Evolutionary conservation across 2,888 invertebrate genomes (phyloP).

Genomic region (Diaperis boleti): DNA sequence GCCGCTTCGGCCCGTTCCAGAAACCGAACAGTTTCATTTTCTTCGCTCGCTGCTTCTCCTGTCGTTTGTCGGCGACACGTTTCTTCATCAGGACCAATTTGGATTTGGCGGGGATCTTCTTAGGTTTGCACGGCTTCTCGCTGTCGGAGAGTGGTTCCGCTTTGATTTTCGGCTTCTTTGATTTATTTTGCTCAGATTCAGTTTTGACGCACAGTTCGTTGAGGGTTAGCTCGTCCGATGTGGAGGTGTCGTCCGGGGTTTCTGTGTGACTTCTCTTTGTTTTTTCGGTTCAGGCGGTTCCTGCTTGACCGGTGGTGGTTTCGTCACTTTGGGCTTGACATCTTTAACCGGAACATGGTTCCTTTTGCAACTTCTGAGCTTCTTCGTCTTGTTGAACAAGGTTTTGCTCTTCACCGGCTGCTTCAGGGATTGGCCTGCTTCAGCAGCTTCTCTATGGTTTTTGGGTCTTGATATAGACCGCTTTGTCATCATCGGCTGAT

Average conservation of each 20-base stretch:
- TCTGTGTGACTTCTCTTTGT: conserved; percentile 43
- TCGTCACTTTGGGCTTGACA: conserved; percentile 21
- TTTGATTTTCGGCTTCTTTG: conserved; percentile 39
- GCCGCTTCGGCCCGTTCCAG: conserved; percentile 84
- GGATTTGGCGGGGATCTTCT: conserved; percentile 43
- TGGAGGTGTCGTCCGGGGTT: conserved; percentile 23
- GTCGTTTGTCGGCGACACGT: conserved; percentile 38
- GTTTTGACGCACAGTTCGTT: conserved; percentile 28
- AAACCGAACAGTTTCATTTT: conserved; percentile 75
- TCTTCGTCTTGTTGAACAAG: conserved; percentile 35
- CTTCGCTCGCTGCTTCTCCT: conserved; percentile 55
- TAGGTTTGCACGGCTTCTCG: conserved; percentile 28
- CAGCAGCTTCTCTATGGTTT: conserved; percentile 50
- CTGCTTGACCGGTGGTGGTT: conserved; percentile 24
- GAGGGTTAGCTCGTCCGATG: conserved; percentile 30
- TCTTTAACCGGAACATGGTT: conserved; percentile 18
- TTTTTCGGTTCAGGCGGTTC: conserved; percentile 32
- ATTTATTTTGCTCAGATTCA: conserved; percentile 22
- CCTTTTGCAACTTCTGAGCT: conserved; percentile 25
- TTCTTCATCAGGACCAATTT: conserved; percentile 51
- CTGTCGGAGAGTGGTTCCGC: conserved; percentile 35
- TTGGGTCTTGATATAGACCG: conserved; percentile 49
- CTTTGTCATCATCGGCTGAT: conserved; percentile 50
- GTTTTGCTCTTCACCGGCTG: conserved; percentile 24
- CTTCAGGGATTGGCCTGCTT: conserved; percentile 49